These are phyloP conservation scores for Brachionus plicatilis DNA, from an alignment of 1,140 invertebrate genomes.

Conservation along the genomic window DNA sequence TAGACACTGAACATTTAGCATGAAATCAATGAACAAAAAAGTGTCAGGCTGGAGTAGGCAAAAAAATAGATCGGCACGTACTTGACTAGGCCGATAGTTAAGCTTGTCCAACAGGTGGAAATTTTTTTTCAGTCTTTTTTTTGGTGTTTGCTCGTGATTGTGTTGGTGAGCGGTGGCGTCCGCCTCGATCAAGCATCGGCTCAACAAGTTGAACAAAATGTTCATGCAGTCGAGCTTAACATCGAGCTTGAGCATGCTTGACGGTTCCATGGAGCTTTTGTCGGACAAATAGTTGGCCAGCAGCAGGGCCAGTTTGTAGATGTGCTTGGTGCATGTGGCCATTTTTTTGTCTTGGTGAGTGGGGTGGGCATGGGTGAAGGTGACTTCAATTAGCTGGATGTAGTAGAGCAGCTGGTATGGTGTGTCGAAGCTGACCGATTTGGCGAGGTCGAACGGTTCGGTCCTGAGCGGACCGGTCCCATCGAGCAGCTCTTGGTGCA, in stretches of 20 bases:
- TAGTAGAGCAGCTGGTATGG: neutral
- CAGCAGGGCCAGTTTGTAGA: neutral
- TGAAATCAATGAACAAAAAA: neutral
- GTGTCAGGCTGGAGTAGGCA: neutral
- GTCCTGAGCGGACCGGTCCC: neutral
- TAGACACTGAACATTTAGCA: neutral
- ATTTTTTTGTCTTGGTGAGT: neutral
- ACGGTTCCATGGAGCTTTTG: neutral
- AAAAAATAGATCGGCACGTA: neutral
- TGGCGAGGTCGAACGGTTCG: neutral
- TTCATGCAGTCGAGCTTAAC: neutral
- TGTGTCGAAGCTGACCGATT: neutral
- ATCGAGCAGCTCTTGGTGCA: neutral
- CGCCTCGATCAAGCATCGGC: neutral
- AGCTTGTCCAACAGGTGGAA: neutral
- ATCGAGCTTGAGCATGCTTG: neutral
- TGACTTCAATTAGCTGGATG: neutral
- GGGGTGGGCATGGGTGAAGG: neutral
- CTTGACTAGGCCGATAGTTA: neutral
- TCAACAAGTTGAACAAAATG: neutral
- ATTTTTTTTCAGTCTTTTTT: neutral
- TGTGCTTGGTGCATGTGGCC: neutral
- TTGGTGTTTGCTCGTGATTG: neutral
- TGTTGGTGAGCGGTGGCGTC: no score
- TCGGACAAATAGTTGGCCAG: neutral